A percentile compares a stretch with the other conserved stretches of the same genome.
Evolutionary conservation across 2,113 vertebrate genomes (phyloP).

Genomic region (Shinisaurus crocodilurus): DNA sequence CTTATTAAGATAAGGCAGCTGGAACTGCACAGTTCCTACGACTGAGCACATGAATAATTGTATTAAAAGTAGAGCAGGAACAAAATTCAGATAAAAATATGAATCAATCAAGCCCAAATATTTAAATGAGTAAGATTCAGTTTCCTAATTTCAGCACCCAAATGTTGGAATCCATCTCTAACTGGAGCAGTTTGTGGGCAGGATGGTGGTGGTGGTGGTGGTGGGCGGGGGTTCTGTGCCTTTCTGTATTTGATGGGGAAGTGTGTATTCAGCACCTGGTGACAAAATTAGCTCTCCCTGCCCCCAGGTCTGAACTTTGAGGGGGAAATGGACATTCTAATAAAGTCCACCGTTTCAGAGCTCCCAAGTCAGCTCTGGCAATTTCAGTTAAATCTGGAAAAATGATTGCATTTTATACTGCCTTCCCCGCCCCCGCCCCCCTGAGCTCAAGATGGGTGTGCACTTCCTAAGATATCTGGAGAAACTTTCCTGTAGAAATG

Average conservation of each 20-base stretch:
- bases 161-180: not conserved
- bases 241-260: not conserved
- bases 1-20: conserved; percentile 18
- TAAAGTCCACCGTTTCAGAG: too few relatives aligned
- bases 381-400: not conserved
- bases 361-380: not conserved
- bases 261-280: not conserved
- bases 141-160: not conserved
- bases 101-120: not conserved
- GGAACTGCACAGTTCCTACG: not conserved
- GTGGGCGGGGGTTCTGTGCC: too few relatives aligned
- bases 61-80: not conserved
- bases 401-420: not conserved
- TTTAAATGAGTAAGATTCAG: not conserved
- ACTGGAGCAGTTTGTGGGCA: not conserved
- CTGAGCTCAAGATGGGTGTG: not conserved
- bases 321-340: too few relatives aligned
- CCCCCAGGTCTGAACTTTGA: not conserved
- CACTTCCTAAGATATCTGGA: not conserved
- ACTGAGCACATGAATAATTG: not conserved
- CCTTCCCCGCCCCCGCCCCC: too few relatives aligned
- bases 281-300: too few relatives aligned
- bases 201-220: fast-evolving
- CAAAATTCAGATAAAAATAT: not conserved
- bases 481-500: not conserved